phyloP scores from a whole-genome alignment of 1,140 invertebrate genomes.

The Drosophila arizonae region DNA sequence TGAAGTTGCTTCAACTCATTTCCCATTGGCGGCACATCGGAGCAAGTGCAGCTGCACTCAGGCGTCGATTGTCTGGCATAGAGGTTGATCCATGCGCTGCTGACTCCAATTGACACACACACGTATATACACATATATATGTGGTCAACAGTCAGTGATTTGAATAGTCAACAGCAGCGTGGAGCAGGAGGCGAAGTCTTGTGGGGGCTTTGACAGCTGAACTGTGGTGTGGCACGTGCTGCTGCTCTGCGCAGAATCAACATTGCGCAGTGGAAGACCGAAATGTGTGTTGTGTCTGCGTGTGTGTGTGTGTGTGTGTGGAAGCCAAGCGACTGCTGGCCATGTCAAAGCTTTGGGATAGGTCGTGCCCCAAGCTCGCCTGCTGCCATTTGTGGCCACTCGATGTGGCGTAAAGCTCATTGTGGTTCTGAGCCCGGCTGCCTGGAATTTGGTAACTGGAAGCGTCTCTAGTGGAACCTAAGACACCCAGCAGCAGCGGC shows the following conservation, averaged over 20 bases:
- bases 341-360: constrained; percentile 62
- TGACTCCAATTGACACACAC: constrained; percentile 2
- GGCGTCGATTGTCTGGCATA: neutral
- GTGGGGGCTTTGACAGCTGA: constrained; percentile 45
- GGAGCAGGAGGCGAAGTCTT: constrained; percentile 11
- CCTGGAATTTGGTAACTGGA: constrained; percentile 22
- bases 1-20: constrained; percentile 19
- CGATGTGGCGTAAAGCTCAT: constrained; percentile 26
- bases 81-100: constrained; percentile 8
- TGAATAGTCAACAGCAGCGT: constrained; percentile 46
- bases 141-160: constrained; percentile 72
- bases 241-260: constrained; percentile 61
- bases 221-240: constrained; percentile 74
- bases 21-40: constrained; percentile 2
- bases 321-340: constrained; percentile 32
- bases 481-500: constrained; percentile 32
- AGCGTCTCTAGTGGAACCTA: constrained; percentile 41
- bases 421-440: constrained; percentile 26
- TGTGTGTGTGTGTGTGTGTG: constrained; percentile 30
- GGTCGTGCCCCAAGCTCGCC: constrained; percentile 51
- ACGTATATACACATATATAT: neutral
- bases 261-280: constrained; percentile 68
- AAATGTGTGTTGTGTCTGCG: constrained; percentile 13
- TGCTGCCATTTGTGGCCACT: neutral
- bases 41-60: constrained; percentile 21